Evolutionary conservation across 2,888 invertebrate genomes (phyloP), one percentile per base, ranked within the genome.

Genomic region (Eucera pruinosa): DNA sequence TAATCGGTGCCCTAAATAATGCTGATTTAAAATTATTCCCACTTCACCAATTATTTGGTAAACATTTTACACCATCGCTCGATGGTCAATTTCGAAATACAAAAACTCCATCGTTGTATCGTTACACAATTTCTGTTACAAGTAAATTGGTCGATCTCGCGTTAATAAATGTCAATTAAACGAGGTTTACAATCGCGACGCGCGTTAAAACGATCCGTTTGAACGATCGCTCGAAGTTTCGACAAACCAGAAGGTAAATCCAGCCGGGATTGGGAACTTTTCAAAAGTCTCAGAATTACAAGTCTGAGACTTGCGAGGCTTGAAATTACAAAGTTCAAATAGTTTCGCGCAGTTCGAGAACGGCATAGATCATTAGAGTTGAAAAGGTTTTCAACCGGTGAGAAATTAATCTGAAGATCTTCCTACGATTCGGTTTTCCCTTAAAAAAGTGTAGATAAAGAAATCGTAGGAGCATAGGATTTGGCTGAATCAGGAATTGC

Each of bases 281-380:
- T 13, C 7, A 30, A 15, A 33, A 20, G 15, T 47, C n/a, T 15
- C 45, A 3, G 45, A 61, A 61, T 61, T 61, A 30, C 47, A 33
- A 23, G 20, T 15, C 5, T 2, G 27, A 13, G 9, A 23, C 18
- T 30, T 2, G 18, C 33, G 9, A 33, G 20, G 6, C 47, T 23
- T 25, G 60, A 30, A 61, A 61, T 61, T 45, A 61, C 47, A 61
- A 47, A 33, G 45, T 61, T 61, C 30, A 1, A 18, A 30, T 11
- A 61, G 30, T 30, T 45, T 30, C 20, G 11, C n/a, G n/a, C 30
- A 33, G 13, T 45, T 33, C 3, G 18, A 20, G 27, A 45, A 13
- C 9, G n/a, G 41, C 41, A 57, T n/a, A 43, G 57, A 27, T 33
- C 60, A 20, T 61, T 61, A 15, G 33, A 47, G 47, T 23, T 15